These are phyloP conservation scores for Diadumene lineata DNA, from an alignment of 92 coral and sea anemone species.

Conservation along the genomic window DNA sequence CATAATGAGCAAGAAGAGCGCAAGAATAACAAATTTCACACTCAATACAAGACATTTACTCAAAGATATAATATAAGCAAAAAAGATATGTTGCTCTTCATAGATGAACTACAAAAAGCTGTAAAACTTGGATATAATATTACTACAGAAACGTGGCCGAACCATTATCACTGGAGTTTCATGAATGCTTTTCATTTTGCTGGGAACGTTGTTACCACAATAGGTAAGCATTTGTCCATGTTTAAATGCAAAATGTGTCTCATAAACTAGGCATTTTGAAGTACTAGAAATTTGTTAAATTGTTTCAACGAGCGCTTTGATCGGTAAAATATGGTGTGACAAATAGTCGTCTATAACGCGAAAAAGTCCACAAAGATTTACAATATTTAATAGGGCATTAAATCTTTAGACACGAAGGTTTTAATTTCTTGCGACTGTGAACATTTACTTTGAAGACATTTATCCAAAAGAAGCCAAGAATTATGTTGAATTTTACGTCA, in stretches of 20 bases:
- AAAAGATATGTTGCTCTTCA: constrained; percentile 65
- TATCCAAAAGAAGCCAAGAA: neutral
- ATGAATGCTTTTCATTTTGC: constrained; percentile 98
- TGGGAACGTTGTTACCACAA: constrained; percentile 96
- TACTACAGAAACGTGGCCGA: constrained; percentile 29
- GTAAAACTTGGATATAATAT: constrained; percentile 75
- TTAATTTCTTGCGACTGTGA: neutral
- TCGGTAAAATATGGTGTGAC: neutral
- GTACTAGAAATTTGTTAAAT: neutral
- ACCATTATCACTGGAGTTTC: constrained; percentile 63
- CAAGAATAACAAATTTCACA: constrained; percentile 29
- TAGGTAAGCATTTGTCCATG: constrained; percentile 66
- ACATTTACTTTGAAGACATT: too few relatives aligned
- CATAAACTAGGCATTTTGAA: neutral
- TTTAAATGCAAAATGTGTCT: neutral
- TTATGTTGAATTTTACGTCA: neutral
- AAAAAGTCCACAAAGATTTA: neutral
- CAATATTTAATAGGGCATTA: neutral
- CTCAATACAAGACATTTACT: constrained; percentile 44
- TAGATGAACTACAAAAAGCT: constrained; percentile 68
- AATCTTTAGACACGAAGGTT: neutral
- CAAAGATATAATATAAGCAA: constrained; percentile 53
- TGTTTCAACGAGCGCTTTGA: neutral
- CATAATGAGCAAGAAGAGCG: constrained; percentile 48
- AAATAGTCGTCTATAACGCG: neutral